These are phyloP conservation scores for Chymomyza amoena DNA, from an alignment of 2,888 invertebrate genomes.

Conservation along the genomic window DNA sequence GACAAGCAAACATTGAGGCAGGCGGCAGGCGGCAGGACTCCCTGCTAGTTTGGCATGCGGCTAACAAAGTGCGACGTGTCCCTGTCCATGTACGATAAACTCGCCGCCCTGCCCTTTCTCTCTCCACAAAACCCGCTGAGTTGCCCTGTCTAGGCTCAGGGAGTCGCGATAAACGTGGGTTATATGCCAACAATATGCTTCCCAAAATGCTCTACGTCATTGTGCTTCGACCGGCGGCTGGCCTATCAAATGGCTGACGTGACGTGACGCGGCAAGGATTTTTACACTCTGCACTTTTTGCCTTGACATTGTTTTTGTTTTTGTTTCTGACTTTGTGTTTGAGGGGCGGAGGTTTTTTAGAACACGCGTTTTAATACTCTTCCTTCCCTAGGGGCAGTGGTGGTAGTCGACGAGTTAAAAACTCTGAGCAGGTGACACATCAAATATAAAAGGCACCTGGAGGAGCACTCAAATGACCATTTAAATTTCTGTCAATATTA, in stretches of 20 bases:
- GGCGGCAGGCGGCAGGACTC: slow-evolving; percentile 35
- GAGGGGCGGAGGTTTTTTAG: not conserved
- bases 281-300: slow-evolving; percentile 66
- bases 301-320: slow-evolving; percentile 15
- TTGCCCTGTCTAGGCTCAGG: slow-evolving; percentile 33
- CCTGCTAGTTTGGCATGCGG: slow-evolving; percentile 46
- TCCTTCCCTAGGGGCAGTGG: not conserved
- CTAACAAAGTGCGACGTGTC: slow-evolving; percentile 58
- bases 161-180: not conserved
- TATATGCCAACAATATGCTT: not conserved
- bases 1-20: slow-evolving; percentile 54
- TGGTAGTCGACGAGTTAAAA: no score
- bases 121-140: not conserved
- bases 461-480: no score
- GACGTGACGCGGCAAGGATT: slow-evolving; percentile 61
- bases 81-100: not conserved
- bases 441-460: no score
- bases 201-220: not conserved
- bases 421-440: no score
- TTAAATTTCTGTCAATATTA: no score
- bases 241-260: slow-evolving; percentile 65
- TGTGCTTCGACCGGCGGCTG: slow-evolving; percentile 37
- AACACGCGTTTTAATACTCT: not conserved
- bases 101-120: not conserved
- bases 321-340: not conserved